Conservation (phyloP, 2,113 vertebrate species). For the Hylia prasina region DNA sequence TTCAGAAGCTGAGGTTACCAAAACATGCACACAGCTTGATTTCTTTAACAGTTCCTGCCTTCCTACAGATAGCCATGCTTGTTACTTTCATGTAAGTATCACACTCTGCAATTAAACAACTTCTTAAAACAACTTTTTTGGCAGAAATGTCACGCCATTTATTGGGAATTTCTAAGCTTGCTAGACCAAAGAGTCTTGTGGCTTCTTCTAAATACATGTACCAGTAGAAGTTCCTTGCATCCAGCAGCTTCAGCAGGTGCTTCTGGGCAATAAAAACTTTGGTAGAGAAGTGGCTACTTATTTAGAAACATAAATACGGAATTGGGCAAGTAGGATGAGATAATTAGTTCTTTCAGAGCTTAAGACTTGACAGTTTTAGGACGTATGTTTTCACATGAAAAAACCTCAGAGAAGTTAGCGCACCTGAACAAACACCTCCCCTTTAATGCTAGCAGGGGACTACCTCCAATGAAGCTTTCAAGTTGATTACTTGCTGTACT, state of each 20-base stretch:
- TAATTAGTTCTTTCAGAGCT: background rate
- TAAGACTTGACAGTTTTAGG: background rate
- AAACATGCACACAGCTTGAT: background rate
- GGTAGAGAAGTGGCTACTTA: background rate
- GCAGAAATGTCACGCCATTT: background rate
- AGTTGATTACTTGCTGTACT: background rate
- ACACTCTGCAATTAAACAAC: background rate
- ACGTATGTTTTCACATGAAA: background rate
- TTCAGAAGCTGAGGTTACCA: background rate
- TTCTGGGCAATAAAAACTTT: background rate
- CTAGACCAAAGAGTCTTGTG: background rate
- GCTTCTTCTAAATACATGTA: background rate
- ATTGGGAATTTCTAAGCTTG: background rate
- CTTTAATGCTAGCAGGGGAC: background rate
- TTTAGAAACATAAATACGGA: background rate
- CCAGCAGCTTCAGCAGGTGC: background rate
- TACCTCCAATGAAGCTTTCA: background rate
- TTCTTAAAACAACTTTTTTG: background rate
- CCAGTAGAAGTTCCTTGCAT: background rate
- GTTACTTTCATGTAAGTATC: background rate
- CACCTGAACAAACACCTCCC: background rate
- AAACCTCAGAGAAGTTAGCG: background rate
- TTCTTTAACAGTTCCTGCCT: background rate
- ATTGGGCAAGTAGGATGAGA: background rate
- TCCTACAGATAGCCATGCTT: background rate